Percentiles rank a stretch among this genome's conserved stretches.
Conservation (phyloP, 2,113 vertebrate genomes). For the Trichechus manatus region DNA sequence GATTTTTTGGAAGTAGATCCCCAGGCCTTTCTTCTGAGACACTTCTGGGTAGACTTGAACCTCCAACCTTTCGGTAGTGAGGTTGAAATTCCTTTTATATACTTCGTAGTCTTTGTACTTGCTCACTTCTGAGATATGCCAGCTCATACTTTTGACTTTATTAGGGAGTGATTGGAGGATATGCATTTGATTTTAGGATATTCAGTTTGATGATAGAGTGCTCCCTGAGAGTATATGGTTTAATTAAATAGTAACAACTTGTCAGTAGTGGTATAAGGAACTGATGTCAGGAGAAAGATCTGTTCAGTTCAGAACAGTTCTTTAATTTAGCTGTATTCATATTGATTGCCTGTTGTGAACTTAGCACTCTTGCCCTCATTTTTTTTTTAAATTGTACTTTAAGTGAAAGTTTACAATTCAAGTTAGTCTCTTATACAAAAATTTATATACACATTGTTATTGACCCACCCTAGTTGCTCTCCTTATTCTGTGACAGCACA, state of each 20-base stretch:
- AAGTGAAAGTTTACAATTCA: no score
- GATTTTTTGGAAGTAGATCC: not conserved
- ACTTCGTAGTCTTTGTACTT: not conserved
- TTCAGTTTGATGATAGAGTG: not conserved
- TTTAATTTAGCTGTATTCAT: rapidly evolving
- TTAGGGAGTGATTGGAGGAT: not conserved
- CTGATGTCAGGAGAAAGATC: not conserved
- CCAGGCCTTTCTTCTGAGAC: not conserved
- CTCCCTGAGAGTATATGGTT: not conserved
- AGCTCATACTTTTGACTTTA: not conserved
- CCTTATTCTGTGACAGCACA: no score
- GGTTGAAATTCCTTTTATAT: conserved; percentile 32
- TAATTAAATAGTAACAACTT: not conserved
- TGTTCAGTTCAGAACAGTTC: rapidly evolving
- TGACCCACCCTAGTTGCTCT: no score
- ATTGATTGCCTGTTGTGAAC: not conserved
- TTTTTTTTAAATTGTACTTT: not conserved
- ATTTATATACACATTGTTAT: no score
- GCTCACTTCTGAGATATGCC: not conserved
- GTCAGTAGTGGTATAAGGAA: not conserved
- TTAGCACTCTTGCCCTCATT: not conserved
- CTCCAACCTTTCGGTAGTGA: not conserved
- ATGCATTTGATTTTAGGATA: not conserved
- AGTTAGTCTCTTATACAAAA: no score
- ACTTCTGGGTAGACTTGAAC: not conserved